phyloP scores from a whole-genome alignment of 1,140 invertebrate genomes.

The Sminthurinus signatus region DNA sequence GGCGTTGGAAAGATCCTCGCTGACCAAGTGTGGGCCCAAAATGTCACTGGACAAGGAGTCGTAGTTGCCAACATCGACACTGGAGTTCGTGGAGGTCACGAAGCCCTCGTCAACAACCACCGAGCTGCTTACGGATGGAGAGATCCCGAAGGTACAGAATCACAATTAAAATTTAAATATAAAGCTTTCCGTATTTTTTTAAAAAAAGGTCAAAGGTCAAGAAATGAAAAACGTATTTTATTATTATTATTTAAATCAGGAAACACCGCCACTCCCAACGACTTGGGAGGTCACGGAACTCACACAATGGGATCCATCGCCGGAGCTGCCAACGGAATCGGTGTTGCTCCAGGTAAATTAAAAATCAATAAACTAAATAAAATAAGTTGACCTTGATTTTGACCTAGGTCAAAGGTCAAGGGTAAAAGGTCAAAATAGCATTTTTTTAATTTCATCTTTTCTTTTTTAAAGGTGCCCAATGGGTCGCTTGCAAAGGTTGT shows the following conservation, averaged over 20 bases:
- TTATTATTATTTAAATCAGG: no score
- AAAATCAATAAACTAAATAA: no score
- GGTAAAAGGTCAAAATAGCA: no score
- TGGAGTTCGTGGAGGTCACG: constrained; percentile 5
- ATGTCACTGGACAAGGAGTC: not conserved
- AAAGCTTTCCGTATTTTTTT: no score
- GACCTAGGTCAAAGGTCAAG: no score
- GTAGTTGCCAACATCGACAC: constrained; percentile 2
- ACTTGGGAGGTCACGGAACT: constrained; percentile 7
- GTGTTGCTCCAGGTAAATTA: constrained; percentile 7
- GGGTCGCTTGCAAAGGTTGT: constrained; percentile 11
- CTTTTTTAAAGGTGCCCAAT: not conserved
- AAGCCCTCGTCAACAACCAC: not conserved
- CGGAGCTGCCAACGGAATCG: not conserved
- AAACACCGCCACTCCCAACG: no score
- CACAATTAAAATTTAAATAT: no score
- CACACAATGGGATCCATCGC: constrained; percentile 10
- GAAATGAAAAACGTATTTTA: no score
- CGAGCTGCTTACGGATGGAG: not conserved
- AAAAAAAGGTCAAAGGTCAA: no score
- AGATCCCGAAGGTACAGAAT: not conserved
- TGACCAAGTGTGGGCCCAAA: not conserved
- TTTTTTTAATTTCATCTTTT: no score
- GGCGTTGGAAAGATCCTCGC: not conserved
- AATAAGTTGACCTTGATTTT: no score